Conservation (phyloP, 2,113 vertebrate species). For the Macrotis lagotis region DNA sequence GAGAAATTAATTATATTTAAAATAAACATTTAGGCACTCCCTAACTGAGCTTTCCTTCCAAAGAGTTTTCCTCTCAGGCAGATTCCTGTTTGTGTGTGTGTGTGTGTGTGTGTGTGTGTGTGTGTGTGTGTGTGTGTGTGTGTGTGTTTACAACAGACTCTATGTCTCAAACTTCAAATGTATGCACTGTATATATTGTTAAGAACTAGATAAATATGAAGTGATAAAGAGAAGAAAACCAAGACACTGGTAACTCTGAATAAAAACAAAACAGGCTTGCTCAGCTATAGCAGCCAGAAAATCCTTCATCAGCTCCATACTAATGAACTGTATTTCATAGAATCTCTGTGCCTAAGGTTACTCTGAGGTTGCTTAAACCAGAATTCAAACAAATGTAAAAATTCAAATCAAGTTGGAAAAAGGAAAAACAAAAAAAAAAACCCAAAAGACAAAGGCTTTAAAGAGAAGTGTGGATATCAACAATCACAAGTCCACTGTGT, state of each 20-base stretch:
- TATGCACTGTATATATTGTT: slow-evolving; percentile 51
- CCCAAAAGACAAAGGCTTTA: slow-evolving; percentile 50
- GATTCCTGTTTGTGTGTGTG: neutral
- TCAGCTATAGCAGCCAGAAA: neutral
- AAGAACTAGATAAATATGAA: slow-evolving; percentile 33
- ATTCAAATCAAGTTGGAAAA: neutral
- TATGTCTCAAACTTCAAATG: slow-evolving; percentile 46
- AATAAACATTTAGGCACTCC: slow-evolving; percentile 52
- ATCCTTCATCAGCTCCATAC: slow-evolving; percentile 9
- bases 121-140: neutral
- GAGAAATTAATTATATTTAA: slow-evolving; percentile 45
- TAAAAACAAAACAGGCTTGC: slow-evolving; percentile 28
- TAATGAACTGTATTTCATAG: slow-evolving; percentile 47
- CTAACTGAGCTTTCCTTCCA: slow-evolving; percentile 31
- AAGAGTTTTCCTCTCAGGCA: neutral
- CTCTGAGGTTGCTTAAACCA: slow-evolving; percentile 35
- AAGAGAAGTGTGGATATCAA: neutral
- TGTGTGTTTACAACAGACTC: slow-evolving; percentile 11
- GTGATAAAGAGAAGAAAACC: slow-evolving; percentile 63
- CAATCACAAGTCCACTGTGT: neutral
- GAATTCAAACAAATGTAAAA: slow-evolving; percentile 36
- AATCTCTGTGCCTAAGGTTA: slow-evolving; percentile 17
- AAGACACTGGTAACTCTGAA: neutral
- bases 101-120: neutral
- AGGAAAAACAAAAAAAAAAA: neutral